These are phyloP conservation scores for Oxyteleia sp. DNA, from an alignment of 2,888 invertebrate species.

Conservation along the genomic window DNA sequence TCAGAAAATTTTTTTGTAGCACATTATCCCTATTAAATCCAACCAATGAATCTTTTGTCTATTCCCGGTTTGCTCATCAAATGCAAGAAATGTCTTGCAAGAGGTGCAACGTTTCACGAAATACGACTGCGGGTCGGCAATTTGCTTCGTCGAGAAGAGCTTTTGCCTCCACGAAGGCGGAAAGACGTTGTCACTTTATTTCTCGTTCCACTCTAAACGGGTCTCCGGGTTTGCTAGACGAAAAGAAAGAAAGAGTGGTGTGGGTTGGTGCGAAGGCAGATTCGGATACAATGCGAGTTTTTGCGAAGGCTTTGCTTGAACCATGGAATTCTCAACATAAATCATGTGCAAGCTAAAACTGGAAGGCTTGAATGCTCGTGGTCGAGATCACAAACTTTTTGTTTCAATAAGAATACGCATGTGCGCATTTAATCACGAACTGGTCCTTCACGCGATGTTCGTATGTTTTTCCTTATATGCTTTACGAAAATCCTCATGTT, in stretches of 20 bases:
- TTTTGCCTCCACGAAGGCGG: slow-evolving; percentile 50
- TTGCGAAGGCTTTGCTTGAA: slow-evolving; percentile 27
- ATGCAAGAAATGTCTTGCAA: slow-evolving; percentile 28
- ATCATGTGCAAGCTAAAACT: slow-evolving; percentile 47
- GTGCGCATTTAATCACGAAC: slow-evolving; percentile 41
- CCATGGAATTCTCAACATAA: slow-evolving; percentile 55
- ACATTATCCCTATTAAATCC: slow-evolving; percentile 38
- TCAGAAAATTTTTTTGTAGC: slow-evolving; percentile 10
- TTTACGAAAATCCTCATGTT: slow-evolving; percentile 8
- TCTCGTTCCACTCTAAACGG: slow-evolving; percentile 31
- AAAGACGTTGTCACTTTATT: slow-evolving; percentile 61
- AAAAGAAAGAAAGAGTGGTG: slow-evolving; percentile 31
- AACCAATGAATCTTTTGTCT: slow-evolving; percentile 40
- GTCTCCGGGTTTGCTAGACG: slow-evolving; percentile 24
- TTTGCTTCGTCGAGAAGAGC: slow-evolving; percentile 49
- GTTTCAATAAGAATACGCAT: slow-evolving; percentile 21
- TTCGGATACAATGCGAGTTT: slow-evolving; percentile 57
- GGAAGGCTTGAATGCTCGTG: slow-evolving; percentile 28
- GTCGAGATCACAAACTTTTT: slow-evolving; percentile 19
- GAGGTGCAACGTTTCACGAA: slow-evolving; percentile 49
- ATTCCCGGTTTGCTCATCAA: slow-evolving; percentile 39
- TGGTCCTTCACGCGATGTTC: neutral
- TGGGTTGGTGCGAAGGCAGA: no score
- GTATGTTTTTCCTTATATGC: slow-evolving; percentile 8
- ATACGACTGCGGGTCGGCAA: slow-evolving; percentile 59